A percentile compares a stretch with the other conserved stretches of the same genome.
Conservation (phyloP, 2,113 vertebrate species). For the Rafetus swinhoei region DNA sequence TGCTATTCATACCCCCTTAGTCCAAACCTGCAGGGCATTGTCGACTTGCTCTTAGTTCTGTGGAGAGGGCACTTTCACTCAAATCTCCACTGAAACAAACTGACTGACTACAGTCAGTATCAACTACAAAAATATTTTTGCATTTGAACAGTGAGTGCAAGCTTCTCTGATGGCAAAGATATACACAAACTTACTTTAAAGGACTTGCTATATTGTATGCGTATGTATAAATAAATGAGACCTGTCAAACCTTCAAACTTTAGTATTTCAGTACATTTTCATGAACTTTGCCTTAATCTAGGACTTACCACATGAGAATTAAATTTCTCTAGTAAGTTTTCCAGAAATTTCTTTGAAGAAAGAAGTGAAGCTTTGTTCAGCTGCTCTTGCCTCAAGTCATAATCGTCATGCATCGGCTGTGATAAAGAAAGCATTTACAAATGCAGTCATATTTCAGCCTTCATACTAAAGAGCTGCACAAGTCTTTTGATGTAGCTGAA, state of each 20-base stretch:
- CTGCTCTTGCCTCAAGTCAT: conserved; percentile 97
- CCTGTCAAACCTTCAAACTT: neutral
- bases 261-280: neutral
- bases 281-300: neutral
- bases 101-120: neutral
- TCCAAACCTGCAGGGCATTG: neutral
- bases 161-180: neutral
- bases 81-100: neutral
- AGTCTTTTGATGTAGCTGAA: neutral
- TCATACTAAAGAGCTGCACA: neutral
- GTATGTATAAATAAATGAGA: neutral
- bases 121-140: neutral
- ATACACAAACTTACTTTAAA: neutral
- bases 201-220: neutral
- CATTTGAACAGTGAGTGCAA: neutral
- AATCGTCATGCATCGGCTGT: conserved; percentile 99
- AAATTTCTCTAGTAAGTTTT: conserved; percentile 98
- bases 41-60: neutral
- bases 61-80: neutral
- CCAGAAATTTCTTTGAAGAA: conserved; percentile 98
- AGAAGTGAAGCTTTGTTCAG: conserved; percentile 98
- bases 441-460: neutral
- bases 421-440: conserved; percentile 39
- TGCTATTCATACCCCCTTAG: neutral
- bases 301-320: conserved; percentile 94